Evolutionary conservation across 2,888 invertebrate genomes (phyloP).

Genomic region (Harmothoe impar): DNA sequence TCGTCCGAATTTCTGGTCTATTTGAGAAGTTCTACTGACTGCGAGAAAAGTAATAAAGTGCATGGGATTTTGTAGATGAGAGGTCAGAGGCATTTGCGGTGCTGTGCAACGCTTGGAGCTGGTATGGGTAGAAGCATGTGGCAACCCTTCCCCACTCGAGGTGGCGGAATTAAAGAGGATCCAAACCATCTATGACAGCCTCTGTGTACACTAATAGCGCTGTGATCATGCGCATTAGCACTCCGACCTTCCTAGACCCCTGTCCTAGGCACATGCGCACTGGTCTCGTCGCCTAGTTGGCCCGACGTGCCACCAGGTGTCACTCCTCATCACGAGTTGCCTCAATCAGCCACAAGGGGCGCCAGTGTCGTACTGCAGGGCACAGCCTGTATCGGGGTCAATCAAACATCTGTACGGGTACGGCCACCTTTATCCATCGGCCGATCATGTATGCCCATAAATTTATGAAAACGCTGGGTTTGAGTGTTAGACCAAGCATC

Average conservation of each 20-base stretch:
- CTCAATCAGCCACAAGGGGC: neutral
- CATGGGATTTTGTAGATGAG: neutral
- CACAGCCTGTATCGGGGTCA: too few relatives aligned
- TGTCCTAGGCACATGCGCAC: neutral
- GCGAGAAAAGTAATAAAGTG: neutral
- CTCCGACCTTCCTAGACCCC: neutral
- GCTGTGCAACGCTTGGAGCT: neutral
- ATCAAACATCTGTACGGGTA: too few relatives aligned
- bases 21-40: neutral
- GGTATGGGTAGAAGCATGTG: neutral
- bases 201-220: neutral
- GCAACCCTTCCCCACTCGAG: neutral
- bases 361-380: too few relatives aligned
- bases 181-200: conserved; percentile 22
- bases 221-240: conserved; percentile 38
- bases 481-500: too few relatives aligned
- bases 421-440: too few relatives aligned
- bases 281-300: neutral
- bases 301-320: neutral
- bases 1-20: neutral
- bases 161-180: neutral
- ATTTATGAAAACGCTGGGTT: too few relatives aligned
- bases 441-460: too few relatives aligned
- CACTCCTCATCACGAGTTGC: neutral
- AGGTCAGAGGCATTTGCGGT: neutral